Conservation (phyloP, 1,140 invertebrate genomes). For the Adoxophyes honmai region DNA sequence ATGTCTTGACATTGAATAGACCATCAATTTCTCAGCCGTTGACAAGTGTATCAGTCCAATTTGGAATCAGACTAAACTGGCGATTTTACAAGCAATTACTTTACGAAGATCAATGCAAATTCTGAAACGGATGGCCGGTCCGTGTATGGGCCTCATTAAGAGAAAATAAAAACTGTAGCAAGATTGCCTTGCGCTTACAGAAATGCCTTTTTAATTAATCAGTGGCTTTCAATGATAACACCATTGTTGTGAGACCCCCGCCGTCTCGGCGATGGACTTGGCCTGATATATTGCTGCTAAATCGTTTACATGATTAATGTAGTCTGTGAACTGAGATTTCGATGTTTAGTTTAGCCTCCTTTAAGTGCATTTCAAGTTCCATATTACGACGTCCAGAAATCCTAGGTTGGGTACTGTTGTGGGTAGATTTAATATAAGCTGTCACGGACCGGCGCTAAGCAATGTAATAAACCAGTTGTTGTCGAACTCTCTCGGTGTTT, state of each 20-base stretch:
- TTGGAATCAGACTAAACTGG: conserved; percentile 31
- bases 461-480: too few species aligned
- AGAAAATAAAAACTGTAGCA: conserved; percentile 41
- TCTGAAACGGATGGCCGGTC: conserved; percentile 48
- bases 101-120: conserved; percentile 59
- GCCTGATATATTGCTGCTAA: too few species aligned
- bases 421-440: too few species aligned
- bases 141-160: conserved; percentile 68
- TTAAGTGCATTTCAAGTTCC: too few species aligned
- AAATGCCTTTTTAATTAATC: conserved; percentile 49
- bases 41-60: conserved; percentile 19
- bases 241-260: conserved; percentile 23
- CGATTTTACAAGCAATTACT: conserved; percentile 35
- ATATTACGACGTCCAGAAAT: too few species aligned
- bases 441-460: too few species aligned
- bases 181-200: conserved; percentile 45
- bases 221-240: conserved; percentile 27
- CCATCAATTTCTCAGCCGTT: conserved; percentile 19
- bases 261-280: background rate
- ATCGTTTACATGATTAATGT: too few species aligned
- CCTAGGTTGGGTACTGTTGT: too few species aligned
- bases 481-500: too few species aligned
- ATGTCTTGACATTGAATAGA: conserved; percentile 20
- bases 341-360: too few species aligned
- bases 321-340: too few species aligned